A percentile compares a stretch with the other conserved stretches of the same genome.
phyloP scores from a whole-genome alignment of 1,140 invertebrate species.

The Drosophila lini region DNA sequence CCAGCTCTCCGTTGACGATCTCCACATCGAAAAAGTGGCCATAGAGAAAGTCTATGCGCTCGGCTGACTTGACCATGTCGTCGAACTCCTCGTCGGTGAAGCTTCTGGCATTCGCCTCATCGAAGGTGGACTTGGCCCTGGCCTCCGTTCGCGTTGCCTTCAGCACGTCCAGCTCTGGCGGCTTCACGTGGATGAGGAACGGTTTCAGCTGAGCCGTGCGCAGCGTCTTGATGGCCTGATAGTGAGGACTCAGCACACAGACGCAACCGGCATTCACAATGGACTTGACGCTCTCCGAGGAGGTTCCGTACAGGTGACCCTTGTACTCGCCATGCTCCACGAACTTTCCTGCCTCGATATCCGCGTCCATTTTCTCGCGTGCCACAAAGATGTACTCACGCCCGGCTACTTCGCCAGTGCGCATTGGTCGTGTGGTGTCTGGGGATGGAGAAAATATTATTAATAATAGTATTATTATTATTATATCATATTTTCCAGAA shows the following conservation, averaged over 20 bases:
- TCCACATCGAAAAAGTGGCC: slow-evolving; percentile 97
- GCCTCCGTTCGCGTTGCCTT: slow-evolving; percentile 92
- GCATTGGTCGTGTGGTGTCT: slow-evolving; percentile 95
- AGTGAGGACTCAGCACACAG: slow-evolving; percentile 97
- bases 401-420: slow-evolving; percentile 94
- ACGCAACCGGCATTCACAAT: slow-evolving; percentile 93
- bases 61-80: slow-evolving; percentile 94
- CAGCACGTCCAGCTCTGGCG: slow-evolving; percentile 93
- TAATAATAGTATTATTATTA: not conserved
- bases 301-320: slow-evolving; percentile 98
- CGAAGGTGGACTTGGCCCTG: slow-evolving; percentile 95
- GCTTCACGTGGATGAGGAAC: slow-evolving; percentile 97
- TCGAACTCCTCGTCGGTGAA: slow-evolving; percentile 97
- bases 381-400: slow-evolving; percentile 97
- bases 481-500: not conserved
- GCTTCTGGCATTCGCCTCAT: slow-evolving; percentile 93
- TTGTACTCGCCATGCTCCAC: slow-evolving; percentile 99
- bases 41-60: slow-evolving; percentile 97
- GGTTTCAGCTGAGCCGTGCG: slow-evolving; percentile 96
- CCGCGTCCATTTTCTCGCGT: slow-evolving; percentile 95
- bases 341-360: slow-evolving; percentile 95
- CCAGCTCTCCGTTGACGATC: slow-evolving; percentile 95
- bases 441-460: slow-evolving; percentile 6
- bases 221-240: slow-evolving; percentile 96
- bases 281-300: slow-evolving; percentile 93